Conservation (phyloP, 2,797 vertebrate genomes). For the Tapirus indicus region DNA sequence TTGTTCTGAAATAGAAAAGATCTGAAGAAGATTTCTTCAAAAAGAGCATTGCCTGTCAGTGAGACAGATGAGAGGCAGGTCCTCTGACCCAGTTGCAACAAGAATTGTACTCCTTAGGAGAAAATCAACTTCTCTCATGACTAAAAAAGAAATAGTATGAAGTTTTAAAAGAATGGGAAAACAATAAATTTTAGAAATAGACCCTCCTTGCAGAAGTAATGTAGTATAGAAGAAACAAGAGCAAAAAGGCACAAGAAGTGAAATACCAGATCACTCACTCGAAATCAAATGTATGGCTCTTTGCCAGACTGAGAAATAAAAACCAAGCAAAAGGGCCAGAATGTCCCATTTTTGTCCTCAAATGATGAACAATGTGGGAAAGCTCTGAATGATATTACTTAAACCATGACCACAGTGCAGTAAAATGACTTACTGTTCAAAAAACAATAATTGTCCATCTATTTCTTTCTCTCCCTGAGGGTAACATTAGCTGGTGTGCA, state of each 20-base stretch:
- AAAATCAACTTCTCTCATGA: conserved; percentile 5
- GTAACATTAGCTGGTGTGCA: background rate
- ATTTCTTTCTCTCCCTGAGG: background rate
- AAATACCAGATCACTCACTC: background rate
- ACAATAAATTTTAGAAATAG: conserved; percentile 44
- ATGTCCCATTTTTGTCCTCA: background rate
- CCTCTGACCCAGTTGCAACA: background rate
- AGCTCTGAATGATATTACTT: background rate
- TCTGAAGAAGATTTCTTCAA: background rate
- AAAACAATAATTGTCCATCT: background rate
- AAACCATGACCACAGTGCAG: background rate
- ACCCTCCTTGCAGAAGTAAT: background rate
- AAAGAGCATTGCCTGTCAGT: background rate
- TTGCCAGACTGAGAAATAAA: background rate
- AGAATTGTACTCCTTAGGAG: background rate
- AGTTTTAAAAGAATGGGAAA: background rate
- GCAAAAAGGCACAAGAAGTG: background rate
- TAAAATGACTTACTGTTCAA: background rate
- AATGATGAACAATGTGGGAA: background rate
- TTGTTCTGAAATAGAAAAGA: background rate
- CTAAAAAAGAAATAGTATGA: conserved; percentile 8
- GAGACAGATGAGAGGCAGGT: background rate
- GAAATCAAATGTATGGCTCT: background rate
- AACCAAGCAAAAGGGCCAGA: background rate
- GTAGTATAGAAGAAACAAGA: background rate